These are phyloP conservation scores for Hybognathus amarus DNA, from an alignment of 2,797 vertebrate species.

Conservation along the genomic window DNA sequence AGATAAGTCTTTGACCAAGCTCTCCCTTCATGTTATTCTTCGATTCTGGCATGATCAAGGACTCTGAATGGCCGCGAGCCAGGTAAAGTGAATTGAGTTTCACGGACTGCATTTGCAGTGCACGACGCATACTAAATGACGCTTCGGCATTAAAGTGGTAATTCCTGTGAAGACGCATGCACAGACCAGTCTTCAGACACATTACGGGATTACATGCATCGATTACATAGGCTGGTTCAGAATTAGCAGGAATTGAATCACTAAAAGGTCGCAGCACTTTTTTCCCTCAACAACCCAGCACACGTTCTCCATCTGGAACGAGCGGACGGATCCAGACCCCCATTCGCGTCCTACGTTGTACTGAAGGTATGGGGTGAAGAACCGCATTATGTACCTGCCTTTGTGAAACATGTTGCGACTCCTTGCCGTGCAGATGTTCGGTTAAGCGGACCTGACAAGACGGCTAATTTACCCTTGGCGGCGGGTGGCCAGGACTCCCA, in stretches of 20 bases:
- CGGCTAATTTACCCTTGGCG: constrained; percentile 80
- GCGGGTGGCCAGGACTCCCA: constrained; percentile 69
- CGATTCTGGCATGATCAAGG: constrained; percentile 65
- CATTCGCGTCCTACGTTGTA: not conserved
- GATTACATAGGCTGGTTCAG: not conserved
- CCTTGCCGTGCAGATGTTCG: constrained; percentile 77
- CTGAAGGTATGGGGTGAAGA: not conserved
- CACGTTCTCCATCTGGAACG: constrained; percentile 3
- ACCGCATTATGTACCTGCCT: constrained; percentile 37
- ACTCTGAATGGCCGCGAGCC: constrained; percentile 70
- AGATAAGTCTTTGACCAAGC: constrained; percentile 45
- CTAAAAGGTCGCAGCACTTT: not conserved
- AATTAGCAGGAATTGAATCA: not conserved
- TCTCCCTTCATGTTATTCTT: constrained; percentile 71
- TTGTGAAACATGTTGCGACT: constrained; percentile 52
- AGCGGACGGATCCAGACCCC: not conserved
- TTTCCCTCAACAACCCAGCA: not conserved
- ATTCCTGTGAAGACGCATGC: constrained; percentile 26
- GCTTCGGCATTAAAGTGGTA: constrained; percentile 1
- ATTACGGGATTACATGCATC: constrained; percentile 34
- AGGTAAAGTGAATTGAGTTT: constrained; percentile 66
- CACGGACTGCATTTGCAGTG: constrained; percentile 59
- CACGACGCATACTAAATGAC: constrained; percentile 65
- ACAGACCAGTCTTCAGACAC: constrained; percentile 17
- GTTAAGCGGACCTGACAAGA: constrained; percentile 79